Percentiles rank a stretch among this genome's conserved stretches.
Evolutionary conservation across 2,888 invertebrate genomes (phyloP).

Genomic region (Stratiomys singularior): DNA sequence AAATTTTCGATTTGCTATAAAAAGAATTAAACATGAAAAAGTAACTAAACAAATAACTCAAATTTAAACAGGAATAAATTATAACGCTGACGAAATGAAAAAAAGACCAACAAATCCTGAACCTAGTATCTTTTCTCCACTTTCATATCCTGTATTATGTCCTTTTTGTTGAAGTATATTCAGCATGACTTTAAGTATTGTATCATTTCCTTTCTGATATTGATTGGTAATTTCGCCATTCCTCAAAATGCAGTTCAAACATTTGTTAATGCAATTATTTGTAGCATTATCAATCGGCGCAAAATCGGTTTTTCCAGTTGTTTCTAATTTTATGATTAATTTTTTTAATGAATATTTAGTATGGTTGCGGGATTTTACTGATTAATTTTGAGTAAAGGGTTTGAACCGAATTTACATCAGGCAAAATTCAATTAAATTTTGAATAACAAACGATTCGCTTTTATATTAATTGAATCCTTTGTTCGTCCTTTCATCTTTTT

Average conservation of each 20-base stretch:
- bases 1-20: too few species aligned
- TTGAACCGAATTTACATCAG: too few species aligned
- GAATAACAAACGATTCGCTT: too few species aligned
- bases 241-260: constrained; percentile 29
- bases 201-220: constrained; percentile 27
- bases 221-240: constrained; percentile 16
- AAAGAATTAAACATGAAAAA: background rate
- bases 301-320: constrained; percentile 16
- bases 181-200: constrained; percentile 11
- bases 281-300: background rate
- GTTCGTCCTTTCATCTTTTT: too few species aligned
- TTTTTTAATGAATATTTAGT: background rate
- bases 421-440: too few species aligned
- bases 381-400: too few species aligned
- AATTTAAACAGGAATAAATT: background rate
- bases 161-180: background rate
- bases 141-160: background rate
- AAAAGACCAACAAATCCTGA: background rate
- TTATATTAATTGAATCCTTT: too few species aligned
- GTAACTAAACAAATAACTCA: background rate
- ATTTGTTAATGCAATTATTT: constrained; percentile 13
- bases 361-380: background rate
- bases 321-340: background rate
- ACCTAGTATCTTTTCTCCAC: constrained; percentile 6
- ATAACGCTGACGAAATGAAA: background rate